Percentiles rank a stretch among this genome's conserved stretches.
Conservation (phyloP, 2,797 vertebrate species). For the Lepus townsendii region DNA sequence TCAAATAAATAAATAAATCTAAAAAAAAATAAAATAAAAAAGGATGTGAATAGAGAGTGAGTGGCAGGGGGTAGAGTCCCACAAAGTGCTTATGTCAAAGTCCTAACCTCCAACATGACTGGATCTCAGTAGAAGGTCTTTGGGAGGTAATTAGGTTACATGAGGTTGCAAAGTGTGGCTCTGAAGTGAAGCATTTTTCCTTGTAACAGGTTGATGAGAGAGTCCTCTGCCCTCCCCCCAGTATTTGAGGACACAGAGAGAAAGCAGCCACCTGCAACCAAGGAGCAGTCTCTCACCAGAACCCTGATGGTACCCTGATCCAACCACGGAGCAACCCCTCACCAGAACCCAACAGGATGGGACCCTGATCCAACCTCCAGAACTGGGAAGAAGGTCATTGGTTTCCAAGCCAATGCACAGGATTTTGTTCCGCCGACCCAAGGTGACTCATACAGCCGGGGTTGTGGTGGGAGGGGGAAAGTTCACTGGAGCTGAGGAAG, state of each 20-base stretch:
- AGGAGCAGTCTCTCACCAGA: not conserved
- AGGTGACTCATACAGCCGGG: not conserved
- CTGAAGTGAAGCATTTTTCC: too few relatives aligned
- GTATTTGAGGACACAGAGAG: not conserved
- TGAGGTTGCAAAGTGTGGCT: too few relatives aligned
- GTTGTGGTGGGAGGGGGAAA: not conserved
- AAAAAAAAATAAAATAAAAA: too few relatives aligned
- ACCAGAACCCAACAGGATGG: not conserved
- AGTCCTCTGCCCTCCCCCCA: not conserved
- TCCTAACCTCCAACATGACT: too few relatives aligned
- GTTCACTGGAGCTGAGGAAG: not conserved
- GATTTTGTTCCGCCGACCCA: not conserved
- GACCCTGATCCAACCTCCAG: not conserved
- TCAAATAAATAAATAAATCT: too few relatives aligned
- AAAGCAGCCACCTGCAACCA: not conserved
- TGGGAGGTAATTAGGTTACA: too few relatives aligned
- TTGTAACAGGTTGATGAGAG: too few relatives aligned
- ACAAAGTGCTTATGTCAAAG: too few relatives aligned
- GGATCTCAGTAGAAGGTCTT: too few relatives aligned
- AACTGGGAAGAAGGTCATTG: not conserved
- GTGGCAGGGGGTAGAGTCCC: too few relatives aligned
- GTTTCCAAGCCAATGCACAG: not conserved
- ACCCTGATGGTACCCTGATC: not conserved
- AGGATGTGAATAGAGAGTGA: too few relatives aligned
- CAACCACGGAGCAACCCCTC: not conserved